A percentile compares a stretch with the other conserved stretches of the same genome.
Evolutionary conservation across 2,888 invertebrate genomes (phyloP).

Genomic region (Pseudeuparius sepicola): DNA sequence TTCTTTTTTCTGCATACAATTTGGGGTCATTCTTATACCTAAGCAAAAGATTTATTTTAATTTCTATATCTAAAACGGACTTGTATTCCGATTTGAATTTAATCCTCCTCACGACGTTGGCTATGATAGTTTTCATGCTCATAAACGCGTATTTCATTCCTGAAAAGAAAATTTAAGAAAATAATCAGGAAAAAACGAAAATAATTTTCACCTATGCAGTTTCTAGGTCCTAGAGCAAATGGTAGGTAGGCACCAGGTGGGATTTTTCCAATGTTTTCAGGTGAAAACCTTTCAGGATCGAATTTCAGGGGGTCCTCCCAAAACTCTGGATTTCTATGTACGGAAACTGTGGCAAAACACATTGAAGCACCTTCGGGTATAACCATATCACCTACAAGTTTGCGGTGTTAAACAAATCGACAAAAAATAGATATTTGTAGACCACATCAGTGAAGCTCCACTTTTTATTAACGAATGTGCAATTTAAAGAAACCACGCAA

Average conservation of each 20-base stretch:
- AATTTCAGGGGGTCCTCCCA: conserved; percentile 49
- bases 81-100: conserved; percentile 29
- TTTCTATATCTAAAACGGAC: conserved; percentile 25
- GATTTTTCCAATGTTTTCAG: no score
- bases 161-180: no score
- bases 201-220: no score
- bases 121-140: conserved; percentile 37
- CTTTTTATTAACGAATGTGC: no score
- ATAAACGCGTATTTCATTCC: conserved; percentile 40
- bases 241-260: no score
- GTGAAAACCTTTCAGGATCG: no score
- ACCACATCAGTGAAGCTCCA: no score
- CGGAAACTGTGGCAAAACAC: conserved; percentile 7
- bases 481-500: no score
- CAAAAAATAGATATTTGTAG: no score
- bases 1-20: no score
- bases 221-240: conserved; percentile 49
- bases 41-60: conserved; percentile 23
- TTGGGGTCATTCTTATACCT: conserved; percentile 24
- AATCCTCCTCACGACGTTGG: conserved; percentile 35
- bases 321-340: conserved; percentile 40
- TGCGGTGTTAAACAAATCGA: no score
- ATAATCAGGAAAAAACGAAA: no score
- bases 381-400: conserved; percentile 11
- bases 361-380: conserved; percentile 10